These are phyloP conservation scores for Nephrocerus scutellatus DNA, from an alignment of 2,888 invertebrate genomes.

Conservation along the genomic window DNA sequence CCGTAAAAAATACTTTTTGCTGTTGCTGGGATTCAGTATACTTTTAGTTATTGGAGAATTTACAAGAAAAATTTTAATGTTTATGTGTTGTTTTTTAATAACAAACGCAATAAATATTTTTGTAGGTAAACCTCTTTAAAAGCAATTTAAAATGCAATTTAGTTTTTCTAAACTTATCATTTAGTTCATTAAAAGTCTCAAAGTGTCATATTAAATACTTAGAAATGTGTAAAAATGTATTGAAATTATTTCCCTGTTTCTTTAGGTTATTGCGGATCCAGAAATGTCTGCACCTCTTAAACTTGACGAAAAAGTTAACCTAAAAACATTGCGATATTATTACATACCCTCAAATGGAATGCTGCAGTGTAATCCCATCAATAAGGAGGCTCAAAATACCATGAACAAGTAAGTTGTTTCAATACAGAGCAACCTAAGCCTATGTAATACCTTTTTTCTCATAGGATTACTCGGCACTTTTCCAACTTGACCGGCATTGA, in stretches of 20 bases:
- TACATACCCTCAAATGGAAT: constrained; percentile 73
- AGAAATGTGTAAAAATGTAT: too few relatives aligned
- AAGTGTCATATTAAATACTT: too few relatives aligned
- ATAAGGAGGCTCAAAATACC: constrained; percentile 57
- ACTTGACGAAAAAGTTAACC: constrained; percentile 56
- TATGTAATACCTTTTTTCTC: constrained; percentile 21
- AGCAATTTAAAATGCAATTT: background rate
- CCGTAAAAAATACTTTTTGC: too few relatives aligned
- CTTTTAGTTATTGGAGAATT: too few relatives aligned
- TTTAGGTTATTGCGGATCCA: constrained; percentile 42
- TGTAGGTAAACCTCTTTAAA: background rate
- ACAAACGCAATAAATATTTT: too few relatives aligned
- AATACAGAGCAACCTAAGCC: too few relatives aligned
- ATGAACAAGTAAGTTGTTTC: constrained; percentile 56
- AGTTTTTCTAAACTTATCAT: too few relatives aligned
- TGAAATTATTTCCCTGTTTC: too few relatives aligned
- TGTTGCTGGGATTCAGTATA: too few relatives aligned
- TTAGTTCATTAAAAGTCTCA: too few relatives aligned
- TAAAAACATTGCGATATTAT: constrained; percentile 63
- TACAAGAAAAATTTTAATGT: too few relatives aligned
- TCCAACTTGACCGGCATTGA: constrained; percentile 36
- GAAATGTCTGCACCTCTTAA: constrained; percentile 52
- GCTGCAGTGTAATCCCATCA: constrained; percentile 63
- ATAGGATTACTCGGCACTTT: constrained; percentile 48
- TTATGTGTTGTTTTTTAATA: too few relatives aligned